These are phyloP conservation scores for Standfussiana lucernea DNA, from an alignment of 2,888 invertebrate genomes.

Conservation along the genomic window DNA sequence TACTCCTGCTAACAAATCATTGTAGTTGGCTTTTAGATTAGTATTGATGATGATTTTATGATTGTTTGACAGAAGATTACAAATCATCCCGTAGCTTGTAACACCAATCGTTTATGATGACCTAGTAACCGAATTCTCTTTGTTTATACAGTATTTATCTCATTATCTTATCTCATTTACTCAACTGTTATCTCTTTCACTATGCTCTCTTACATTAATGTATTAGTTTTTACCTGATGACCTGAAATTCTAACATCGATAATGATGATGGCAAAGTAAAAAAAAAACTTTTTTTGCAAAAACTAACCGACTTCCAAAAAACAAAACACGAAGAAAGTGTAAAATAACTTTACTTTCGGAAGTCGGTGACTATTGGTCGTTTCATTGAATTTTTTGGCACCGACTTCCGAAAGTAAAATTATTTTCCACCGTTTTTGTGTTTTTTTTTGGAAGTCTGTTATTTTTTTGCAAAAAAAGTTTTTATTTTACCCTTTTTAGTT, in stretches of 20 bases:
- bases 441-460: no score
- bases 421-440: no score
- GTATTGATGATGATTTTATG: not conserved
- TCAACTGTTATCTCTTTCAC: constrained; percentile 32
- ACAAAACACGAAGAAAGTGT: no score
- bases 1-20: not conserved
- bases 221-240: not conserved
- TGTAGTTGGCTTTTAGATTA: not conserved
- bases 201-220: constrained; percentile 22
- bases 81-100: not conserved
- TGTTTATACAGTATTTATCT: constrained; percentile 30
- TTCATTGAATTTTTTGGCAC: no score
- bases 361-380: no score
- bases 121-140: constrained; percentile 40
- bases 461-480: no score
- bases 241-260: not conserved
- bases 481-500: no score
- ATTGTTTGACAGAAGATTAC: not conserved
- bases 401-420: no score
- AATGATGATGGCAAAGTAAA: not conserved
- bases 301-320: no score
- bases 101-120: constrained; percentile 17
- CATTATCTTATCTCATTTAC: constrained; percentile 52
- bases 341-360: no score
- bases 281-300: no score